Evolutionary conservation across 2,888 invertebrate genomes (phyloP), one percentile per base, ranked within the genome.

Genomic region (Dysmachus trigonus): DNA sequence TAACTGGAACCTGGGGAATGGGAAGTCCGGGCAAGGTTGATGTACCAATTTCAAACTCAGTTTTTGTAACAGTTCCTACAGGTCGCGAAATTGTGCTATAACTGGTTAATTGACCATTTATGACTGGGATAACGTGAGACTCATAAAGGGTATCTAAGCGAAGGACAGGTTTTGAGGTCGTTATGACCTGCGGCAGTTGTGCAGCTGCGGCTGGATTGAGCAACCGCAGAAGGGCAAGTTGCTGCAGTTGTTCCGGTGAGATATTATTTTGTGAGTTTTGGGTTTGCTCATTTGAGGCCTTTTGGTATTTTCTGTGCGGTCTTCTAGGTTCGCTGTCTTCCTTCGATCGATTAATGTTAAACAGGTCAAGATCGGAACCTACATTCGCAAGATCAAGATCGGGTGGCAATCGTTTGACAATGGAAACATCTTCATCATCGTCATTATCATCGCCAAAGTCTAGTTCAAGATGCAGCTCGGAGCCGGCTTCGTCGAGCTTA

Each of bases 401-500:
- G 0, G 94, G 92, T 0, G 95, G 95, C 35, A 93, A 93, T 35
- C 92, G 89, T 85, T 72, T 84, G 3, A 92, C 90, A 87, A 92
- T 92, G 1, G 92, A 91, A 33, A 74, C 92, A 79, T 93, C 93
- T 31, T 93, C 93, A 31, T 94, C 94, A 86, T 94, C 93, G 88
- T 96, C 95, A 89, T 95, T 95, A 87, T 96, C 95, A 89, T 97
- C 97, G 0, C 96, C 96, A 88, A 97, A 97, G 89, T 97, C 97
- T 79, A 97, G 93, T 90, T 97, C 97, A 72, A 97, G 92, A 90
- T 97, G 96, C 27, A 97, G 91, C 92, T 97, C 97, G 1, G 97
- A 96, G 3, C 97, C 97, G 15, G 97, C 97, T 91, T 97, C 97
- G 89, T 97, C 97, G 73, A 98, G 93, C 86, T 95, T 95, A 84